Evolutionary conservation across 2,797 vertebrate species (phyloP), one percentile per base, ranked within the genome.

Genomic region (Sebastes flavidus): DNA sequence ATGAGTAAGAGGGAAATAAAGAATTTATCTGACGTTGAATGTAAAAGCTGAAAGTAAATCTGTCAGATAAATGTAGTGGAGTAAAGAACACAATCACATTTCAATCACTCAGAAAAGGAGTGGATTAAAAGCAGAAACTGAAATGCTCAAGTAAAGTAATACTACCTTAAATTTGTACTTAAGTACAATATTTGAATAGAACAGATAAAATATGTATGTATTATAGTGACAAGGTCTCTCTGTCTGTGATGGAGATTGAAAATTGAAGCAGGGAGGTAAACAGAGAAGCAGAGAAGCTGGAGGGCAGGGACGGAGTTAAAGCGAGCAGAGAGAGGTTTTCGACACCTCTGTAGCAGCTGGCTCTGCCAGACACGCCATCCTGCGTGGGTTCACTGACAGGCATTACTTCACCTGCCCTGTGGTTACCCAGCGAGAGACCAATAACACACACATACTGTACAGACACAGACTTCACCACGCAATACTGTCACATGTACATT

Each of bases 341-440:
- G 72, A 88, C 91, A 89, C 93, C 89, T 92, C 84, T 82, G 12
- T 18, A 86, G 91, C 79, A 90, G 92, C 92, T 94, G 91, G 80
- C 52, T 92, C 65, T 87, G 78, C 74, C 85, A 89, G 87, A 89
- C 90, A 89, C 13, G n/a, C 87, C 85, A 93, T 92, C 46, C 86
- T 92, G 86, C 0, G 0, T 14, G 78, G 88, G 81, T 83, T 86
- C 87, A 89, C 85, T 78, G 80, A 86, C 73, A 69, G 65, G 79
- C 77, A 82, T 91, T 83, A 85, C 82, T 83, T 85, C 94, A 93
- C 91, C 85, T 87, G 88, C 84, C 73, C 81, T 86, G 77, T 82
- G 83, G 86, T 87, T 73, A 71, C 38, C 20, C 27, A 36, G 54
- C 65, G 52, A 49, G 60, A 75, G 74, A 85, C 78, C 82, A 76